A percentile compares a stretch with the other conserved stretches of the same genome.
Conservation (phyloP, 2,888 invertebrate species). For the Linnaemya vulpina region DNA sequence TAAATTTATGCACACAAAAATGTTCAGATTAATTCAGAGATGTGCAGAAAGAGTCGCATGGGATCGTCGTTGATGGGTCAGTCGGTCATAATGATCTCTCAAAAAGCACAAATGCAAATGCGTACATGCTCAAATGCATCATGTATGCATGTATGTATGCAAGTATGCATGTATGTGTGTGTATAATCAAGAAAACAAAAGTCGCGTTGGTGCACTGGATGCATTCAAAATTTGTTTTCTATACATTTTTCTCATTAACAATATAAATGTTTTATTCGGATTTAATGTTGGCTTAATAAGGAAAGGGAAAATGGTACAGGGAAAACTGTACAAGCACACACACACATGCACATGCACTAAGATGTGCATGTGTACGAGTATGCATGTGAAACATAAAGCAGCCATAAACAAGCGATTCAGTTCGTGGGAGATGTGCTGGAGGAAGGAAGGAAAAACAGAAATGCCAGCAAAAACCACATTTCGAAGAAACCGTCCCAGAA, state of each 20-base stretch:
- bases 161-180: too few relatives aligned
- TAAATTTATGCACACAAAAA: too few relatives aligned
- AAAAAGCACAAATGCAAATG: too few relatives aligned
- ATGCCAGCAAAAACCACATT: neutral
- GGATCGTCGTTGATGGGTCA: too few relatives aligned
- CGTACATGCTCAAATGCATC: too few relatives aligned
- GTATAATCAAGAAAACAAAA: too few relatives aligned
- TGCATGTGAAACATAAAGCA: conserved; percentile 24
- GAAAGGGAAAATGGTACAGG: neutral
- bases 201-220: too few relatives aligned
- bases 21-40: too few relatives aligned
- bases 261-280: neutral
- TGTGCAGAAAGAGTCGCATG: too few relatives aligned
- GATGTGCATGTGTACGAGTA: neutral
- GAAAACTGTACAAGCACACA: neutral
- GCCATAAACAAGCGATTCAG: conserved; percentile 12
- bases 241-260: neutral
- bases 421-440: neutral
- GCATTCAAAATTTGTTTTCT: neutral
- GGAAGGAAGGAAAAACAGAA: neutral
- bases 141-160: too few relatives aligned
- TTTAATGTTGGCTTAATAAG: neutral
- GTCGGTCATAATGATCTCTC: too few relatives aligned
- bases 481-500: neutral
- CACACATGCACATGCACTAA: neutral